Conservation (phyloP, 2,888 invertebrate genomes). For the Loripinus fragilis region DNA sequence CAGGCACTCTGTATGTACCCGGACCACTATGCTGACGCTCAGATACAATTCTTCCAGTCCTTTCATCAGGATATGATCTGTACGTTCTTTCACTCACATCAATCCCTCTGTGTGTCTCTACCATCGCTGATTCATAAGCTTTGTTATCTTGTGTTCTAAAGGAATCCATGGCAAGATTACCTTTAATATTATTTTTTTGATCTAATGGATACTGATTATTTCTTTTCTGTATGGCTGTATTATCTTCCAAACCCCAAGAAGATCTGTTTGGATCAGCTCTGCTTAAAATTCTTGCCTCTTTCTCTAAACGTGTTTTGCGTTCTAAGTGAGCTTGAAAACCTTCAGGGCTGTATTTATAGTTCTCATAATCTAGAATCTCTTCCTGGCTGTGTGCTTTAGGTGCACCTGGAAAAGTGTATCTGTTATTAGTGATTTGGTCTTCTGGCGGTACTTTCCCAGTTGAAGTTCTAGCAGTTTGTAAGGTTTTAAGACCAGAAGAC, state of each 20-base stretch:
- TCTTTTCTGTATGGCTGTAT: conserved; percentile 20
- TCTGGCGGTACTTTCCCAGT: background rate
- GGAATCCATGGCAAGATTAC: conserved; percentile 27
- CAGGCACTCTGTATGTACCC: background rate
- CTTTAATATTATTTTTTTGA: background rate
- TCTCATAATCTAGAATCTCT: conserved; percentile 14
- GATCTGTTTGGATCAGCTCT: conserved; percentile 23
- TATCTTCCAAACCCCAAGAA: conserved; percentile 5
- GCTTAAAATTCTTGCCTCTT: conserved; percentile 35
- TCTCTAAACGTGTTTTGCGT: conserved; percentile 36
- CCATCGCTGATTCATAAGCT: background rate
- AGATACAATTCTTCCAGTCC: background rate
- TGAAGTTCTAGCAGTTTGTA: background rate
- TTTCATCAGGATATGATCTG: background rate
- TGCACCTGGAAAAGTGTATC: background rate
- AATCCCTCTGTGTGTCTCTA: background rate
- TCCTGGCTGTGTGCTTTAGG: background rate
- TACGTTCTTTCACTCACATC: background rate
- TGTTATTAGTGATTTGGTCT: background rate
- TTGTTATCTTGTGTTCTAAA: conserved; percentile 20
- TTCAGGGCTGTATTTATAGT: conserved; percentile 42
- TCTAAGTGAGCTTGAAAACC: conserved; percentile 51
- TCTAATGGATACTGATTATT: background rate
- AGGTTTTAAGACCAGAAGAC: background rate
- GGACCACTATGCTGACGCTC: background rate